phyloP scores from a whole-genome alignment of 2,113 vertebrate genomes.

The Fregata magnificens region DNA sequence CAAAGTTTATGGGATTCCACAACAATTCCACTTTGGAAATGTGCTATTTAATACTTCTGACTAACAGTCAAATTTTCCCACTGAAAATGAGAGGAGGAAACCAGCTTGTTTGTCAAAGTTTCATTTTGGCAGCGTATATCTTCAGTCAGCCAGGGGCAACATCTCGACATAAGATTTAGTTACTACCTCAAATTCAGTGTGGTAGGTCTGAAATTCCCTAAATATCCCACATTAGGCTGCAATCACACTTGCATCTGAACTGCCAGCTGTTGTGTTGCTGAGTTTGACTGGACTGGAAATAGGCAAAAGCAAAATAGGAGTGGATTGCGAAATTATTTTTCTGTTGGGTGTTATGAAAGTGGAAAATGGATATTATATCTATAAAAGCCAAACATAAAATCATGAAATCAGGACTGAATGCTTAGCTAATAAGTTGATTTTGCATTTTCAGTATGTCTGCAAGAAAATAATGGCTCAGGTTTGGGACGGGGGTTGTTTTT shows the following conservation, averaged over 20 bases:
- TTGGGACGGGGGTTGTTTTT: background rate
- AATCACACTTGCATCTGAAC: background rate
- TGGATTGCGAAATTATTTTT: background rate
- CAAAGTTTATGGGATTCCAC: background rate
- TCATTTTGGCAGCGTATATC: background rate
- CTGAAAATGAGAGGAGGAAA: background rate
- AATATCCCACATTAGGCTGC: background rate
- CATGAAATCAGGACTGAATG: conserved; percentile 48
- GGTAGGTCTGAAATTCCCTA: background rate
- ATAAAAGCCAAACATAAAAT: conserved; percentile 51
- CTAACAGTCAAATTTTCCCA: background rate
- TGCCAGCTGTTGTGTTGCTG: conserved; percentile 34
- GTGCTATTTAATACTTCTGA: background rate
- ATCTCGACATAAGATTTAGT: background rate
- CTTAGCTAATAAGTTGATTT: conserved; percentile 26
- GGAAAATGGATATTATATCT: background rate
- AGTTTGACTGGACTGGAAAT: background rate
- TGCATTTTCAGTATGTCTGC: background rate
- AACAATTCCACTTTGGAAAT: background rate
- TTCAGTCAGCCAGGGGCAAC: background rate
- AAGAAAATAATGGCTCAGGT: background rate
- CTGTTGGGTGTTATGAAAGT: background rate
- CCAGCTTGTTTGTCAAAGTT: background rate
- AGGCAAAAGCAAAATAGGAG: background rate
- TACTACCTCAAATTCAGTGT: background rate